Evolutionary conservation across 2,888 invertebrate species (phyloP).

Genomic region (Ceraclea dissimilis): DNA sequence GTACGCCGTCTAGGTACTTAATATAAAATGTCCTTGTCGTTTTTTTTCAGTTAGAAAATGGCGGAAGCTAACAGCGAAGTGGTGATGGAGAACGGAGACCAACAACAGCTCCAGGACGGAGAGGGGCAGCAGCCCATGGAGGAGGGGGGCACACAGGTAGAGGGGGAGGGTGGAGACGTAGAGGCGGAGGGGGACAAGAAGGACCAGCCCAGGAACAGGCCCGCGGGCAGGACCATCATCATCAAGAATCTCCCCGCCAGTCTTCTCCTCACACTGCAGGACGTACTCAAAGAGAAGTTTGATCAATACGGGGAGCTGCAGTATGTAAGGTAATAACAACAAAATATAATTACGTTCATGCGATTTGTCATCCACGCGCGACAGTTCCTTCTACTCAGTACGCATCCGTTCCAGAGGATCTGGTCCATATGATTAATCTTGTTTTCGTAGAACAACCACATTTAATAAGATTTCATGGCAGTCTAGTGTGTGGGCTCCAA

Average conservation of each 20-base stretch:
- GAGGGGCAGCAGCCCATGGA: not conserved
- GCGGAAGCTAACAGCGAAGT: not conserved
- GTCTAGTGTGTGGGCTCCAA: too few species aligned
- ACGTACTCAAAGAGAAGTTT: constrained; percentile 17
- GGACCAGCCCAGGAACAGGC: constrained; percentile 3
- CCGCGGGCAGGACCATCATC: constrained; percentile 23
- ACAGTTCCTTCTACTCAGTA: too few species aligned
- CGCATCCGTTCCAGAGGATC: too few species aligned
- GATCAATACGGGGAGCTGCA: constrained; percentile 22
- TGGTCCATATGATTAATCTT: too few species aligned
- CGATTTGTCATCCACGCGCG: too few species aligned
- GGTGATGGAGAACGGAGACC: not conserved
- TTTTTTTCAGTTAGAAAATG: not conserved
- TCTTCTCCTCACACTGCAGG: constrained; percentile 21
- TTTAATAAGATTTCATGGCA: too few species aligned
- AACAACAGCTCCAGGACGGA: not conserved
- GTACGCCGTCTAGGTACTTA: too few species aligned
- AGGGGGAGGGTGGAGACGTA: not conserved
- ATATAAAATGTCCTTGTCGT: too few species aligned
- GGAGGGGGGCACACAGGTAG: not conserved
- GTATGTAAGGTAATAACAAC: constrained; percentile 22
- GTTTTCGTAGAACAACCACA: too few species aligned
- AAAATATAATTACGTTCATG: too few species aligned
- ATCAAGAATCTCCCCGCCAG: constrained; percentile 21
- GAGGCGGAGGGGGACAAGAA: not conserved